Evolutionary conservation across 1,140 invertebrate species (phyloP), one percentile per base, ranked within the genome.

Genomic region (Nixonia krombeini): DNA sequence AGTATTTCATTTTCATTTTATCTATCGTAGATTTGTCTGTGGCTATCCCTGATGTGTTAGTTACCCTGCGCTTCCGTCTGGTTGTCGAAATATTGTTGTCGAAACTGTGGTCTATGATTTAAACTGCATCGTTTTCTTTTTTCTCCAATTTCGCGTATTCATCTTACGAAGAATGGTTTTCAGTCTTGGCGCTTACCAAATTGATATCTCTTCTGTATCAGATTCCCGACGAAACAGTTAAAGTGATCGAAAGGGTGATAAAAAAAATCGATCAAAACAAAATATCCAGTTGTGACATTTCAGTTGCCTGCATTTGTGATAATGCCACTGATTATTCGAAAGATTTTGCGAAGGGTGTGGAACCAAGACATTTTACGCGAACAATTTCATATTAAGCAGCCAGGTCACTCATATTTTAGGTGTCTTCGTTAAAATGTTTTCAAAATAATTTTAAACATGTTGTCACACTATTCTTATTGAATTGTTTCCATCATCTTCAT

Each of bases 1-100:
- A 82, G 69, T 73, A 73, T 75, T 76, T 74, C 61, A 65, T 70
- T 67, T 67, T 66, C 65, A 79, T 74, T 82, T 81, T 84, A 83
- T 82, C 77, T 84, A 84, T 82, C 82, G 76, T 85, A 85, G 83
- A 85, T 85, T 85, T 85, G 83, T 85, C 83, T 83, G 82, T 83
- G 82, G 82, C 82, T 84, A 85, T 85, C 83, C 83, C 83, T 85
- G 83, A 84, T 85, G 82, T 82, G 82, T 85, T 83, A 83, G 75
- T 85, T 85, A 85, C 83, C 82, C 83, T 85, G 83, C 83, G 83
- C 83, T 85, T 85, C 83, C 83, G 82, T 84, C 83, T 84, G 82
- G 78, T 83, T 85, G 75, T 85, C 79, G 81, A 85, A 85, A 82
- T 84, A 85, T 82, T 85, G 76, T 83, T 82, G 70, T 78, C 63